Conservation (phyloP, 2,797 vertebrate genomes). For the Platalea minor region DNA sequence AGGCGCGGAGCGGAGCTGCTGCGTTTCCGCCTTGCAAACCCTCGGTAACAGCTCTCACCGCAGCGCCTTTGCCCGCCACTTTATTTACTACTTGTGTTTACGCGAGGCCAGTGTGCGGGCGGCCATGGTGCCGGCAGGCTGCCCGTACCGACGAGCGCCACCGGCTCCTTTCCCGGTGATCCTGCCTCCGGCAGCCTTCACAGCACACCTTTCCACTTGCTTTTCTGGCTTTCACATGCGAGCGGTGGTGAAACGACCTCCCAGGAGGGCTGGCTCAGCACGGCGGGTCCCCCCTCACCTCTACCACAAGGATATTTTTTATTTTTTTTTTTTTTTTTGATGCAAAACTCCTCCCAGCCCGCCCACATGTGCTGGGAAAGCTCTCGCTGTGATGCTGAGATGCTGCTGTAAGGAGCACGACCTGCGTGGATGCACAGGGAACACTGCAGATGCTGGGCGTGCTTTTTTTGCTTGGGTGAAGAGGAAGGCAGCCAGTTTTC, state of each 20-base stretch:
- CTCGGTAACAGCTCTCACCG: not conserved
- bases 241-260: not conserved
- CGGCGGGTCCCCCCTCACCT: accelerated
- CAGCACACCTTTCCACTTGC: not conserved
- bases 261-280: accelerated
- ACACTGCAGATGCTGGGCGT: too few relatives aligned
- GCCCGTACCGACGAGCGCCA: accelerated
- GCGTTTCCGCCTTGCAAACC: not conserved
- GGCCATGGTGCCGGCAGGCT: accelerated
- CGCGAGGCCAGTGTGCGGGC: accelerated
- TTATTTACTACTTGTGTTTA: not conserved
- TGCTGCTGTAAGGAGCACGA: accelerated
- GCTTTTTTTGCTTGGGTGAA: not conserved
- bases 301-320: not conserved
- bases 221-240: accelerated
- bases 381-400: accelerated
- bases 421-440: not conserved
- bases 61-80: not conserved
- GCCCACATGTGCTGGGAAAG: accelerated
- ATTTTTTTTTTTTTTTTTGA: not conserved
- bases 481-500: not conserved
- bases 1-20: not conserved
- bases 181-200: not conserved
- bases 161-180: accelerated
- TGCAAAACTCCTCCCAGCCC: not conserved